A percentile compares a stretch with the other conserved stretches of the same genome.
phyloP scores from a whole-genome alignment of 2,797 vertebrate genomes.

The Premnoplex brunnescens region DNA sequence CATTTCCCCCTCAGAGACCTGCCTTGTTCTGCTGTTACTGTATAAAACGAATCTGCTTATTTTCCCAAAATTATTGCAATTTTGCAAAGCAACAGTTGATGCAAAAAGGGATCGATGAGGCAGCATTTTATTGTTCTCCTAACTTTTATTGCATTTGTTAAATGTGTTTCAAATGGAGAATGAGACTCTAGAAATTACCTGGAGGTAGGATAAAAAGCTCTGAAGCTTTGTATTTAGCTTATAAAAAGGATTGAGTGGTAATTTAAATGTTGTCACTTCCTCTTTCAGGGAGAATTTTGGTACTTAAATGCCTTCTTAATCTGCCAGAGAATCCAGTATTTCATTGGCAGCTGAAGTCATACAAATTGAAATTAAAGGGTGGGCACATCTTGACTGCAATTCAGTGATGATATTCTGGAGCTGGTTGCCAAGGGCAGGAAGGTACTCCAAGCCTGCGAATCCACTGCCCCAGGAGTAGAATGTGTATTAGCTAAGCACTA shows the following conservation, averaged over 20 bases:
- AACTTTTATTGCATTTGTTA: background rate
- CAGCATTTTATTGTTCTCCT: background rate
- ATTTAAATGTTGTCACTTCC: background rate
- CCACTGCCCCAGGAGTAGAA: background rate
- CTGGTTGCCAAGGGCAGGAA: background rate
- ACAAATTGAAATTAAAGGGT: background rate
- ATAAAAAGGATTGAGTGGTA: background rate
- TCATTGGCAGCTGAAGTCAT: background rate
- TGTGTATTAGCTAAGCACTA: background rate
- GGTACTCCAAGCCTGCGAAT: background rate
- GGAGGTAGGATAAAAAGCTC: background rate
- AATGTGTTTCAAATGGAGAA: background rate
- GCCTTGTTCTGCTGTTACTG: fast-evolving
- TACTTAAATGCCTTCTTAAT: background rate
- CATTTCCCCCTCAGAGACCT: background rate
- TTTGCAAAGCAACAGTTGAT: background rate
- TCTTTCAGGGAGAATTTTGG: background rate
- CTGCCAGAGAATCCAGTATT: background rate
- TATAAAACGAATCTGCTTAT: background rate
- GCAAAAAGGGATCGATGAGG: background rate
- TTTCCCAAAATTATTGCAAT: background rate
- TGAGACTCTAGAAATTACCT: background rate
- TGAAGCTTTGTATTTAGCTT: background rate
- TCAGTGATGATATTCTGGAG: background rate
- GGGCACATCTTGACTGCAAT: background rate